Evolutionary conservation across 1,140 invertebrate genomes (phyloP).

Genomic region (Aphidius ervi): DNA sequence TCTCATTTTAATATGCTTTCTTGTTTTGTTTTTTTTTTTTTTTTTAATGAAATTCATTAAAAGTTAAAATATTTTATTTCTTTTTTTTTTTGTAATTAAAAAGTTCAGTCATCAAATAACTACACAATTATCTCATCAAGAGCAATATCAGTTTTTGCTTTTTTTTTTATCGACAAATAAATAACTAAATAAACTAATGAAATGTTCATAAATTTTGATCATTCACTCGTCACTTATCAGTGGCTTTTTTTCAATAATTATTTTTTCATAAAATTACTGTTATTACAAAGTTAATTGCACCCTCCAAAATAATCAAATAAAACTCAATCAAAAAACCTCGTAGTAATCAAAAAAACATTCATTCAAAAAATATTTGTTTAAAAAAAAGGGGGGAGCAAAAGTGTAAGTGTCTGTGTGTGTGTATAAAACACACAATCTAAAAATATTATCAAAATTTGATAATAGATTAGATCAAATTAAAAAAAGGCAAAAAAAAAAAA

Average conservation of each 20-base stretch:
- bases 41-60: slow-evolving; percentile 13
- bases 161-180: too few species aligned
- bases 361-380: neutral
- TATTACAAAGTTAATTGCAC: too few species aligned
- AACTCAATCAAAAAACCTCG: too few species aligned
- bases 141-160: neutral
- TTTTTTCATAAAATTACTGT: too few species aligned
- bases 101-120: neutral
- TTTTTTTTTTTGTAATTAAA: too few species aligned
- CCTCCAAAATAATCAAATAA: too few species aligned
- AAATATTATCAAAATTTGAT: too few species aligned
- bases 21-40: neutral
- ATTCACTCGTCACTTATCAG: neutral
- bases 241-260: neutral
- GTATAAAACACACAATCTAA: too few species aligned
- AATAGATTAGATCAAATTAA: too few species aligned
- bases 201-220: neutral
- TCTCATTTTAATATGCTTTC: slow-evolving; percentile 15
- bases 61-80: slow-evolving; percentile 1
- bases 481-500: too few species aligned
- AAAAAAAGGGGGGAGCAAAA: too few species aligned
- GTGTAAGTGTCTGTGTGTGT: too few species aligned
- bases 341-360: neutral
- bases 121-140: slow-evolving; percentile 10
- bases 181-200: neutral